Evolutionary conservation across 1,140 invertebrate species (phyloP), one percentile per base, ranked within the genome.

Genomic region (Branchinecta lindahli): DNA sequence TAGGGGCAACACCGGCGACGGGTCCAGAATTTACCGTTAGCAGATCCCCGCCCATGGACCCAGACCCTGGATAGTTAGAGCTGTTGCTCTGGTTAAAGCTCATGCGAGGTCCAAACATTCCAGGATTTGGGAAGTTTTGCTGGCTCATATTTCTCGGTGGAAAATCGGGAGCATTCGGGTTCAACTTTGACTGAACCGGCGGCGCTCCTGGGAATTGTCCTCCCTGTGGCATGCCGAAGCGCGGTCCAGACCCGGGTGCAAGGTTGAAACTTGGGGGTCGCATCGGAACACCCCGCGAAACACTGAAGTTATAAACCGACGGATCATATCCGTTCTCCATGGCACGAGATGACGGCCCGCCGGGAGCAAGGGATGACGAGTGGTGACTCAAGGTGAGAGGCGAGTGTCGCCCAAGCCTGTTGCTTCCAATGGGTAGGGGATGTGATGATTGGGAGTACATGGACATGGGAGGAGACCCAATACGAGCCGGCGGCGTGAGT

Each of bases 81-180:
- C 46, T 21, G 21, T 68, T 71, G 45, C 66, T 66, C 52, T 61
- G 52, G 18, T 61, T 61, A 61, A 15, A 61, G 52, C 52, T 6
- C 52, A 61, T 61, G 18, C 52, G 52, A 45, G 21, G 52, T 8
- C 67, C 70, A 21, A 52, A 68, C 46, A 68, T 68, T 44, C 65
- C 46, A 8, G 44, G 70, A 33, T 66, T 45, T 18, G 70, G 70
- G 12, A 69, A 69, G 45, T 61, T 61, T 44, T 33, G 12, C 12
- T 47, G 46, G 44, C 46, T 46, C 66, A 44, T 52, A 47, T 33
- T 67, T 68, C n/a, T 67, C 9, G 18, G 66, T 61, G 20, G 70
- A 70, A 93, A 94, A 79, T 92, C 90, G 3, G 90, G 90, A 20
- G 91, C 91, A 75, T 91, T 86, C 1, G 91, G 91, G 81, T 94